These are phyloP conservation scores for Baryphthengus martii DNA, from an alignment of 2,113 vertebrate species.

Conservation along the genomic window DNA sequence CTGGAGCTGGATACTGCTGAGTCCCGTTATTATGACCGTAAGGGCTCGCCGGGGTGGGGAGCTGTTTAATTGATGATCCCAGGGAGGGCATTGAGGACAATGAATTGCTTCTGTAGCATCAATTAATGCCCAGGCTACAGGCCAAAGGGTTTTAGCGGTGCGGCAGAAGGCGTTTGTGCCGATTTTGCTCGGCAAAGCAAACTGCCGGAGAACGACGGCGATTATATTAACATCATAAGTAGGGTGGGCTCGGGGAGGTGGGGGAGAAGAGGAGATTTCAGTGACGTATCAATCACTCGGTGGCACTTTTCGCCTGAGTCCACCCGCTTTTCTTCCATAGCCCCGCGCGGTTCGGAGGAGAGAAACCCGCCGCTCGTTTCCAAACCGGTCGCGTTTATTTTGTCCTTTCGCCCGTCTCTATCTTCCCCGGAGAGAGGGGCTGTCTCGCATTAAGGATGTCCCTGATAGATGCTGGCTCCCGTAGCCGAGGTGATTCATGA, in stretches of 20 bases:
- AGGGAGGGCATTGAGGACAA: constrained; percentile 37
- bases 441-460: neutral
- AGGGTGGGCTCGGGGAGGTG: neutral
- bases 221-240: constrained; percentile 52
- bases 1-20: constrained; percentile 3
- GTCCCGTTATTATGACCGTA: constrained; percentile 34
- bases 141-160: constrained; percentile 22
- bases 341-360: neutral
- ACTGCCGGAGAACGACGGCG: constrained; percentile 30
- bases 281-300: neutral
- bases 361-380: neutral
- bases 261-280: neutral
- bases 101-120: constrained; percentile 37
- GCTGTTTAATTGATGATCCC: constrained; percentile 60
- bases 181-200: neutral
- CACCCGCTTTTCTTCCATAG: neutral
- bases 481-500: constrained; percentile 15
- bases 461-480: neutral
- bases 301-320: neutral
- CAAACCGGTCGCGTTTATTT: neutral
- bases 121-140: constrained; percentile 40
- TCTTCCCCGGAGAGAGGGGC: neutral
- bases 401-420: neutral
- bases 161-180: constrained; percentile 43
- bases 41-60: constrained; percentile 48